A percentile compares a stretch with the other conserved stretches of the same genome.
Conservation (phyloP, 2,888 invertebrate species). For the Diplazon laetatorius region DNA sequence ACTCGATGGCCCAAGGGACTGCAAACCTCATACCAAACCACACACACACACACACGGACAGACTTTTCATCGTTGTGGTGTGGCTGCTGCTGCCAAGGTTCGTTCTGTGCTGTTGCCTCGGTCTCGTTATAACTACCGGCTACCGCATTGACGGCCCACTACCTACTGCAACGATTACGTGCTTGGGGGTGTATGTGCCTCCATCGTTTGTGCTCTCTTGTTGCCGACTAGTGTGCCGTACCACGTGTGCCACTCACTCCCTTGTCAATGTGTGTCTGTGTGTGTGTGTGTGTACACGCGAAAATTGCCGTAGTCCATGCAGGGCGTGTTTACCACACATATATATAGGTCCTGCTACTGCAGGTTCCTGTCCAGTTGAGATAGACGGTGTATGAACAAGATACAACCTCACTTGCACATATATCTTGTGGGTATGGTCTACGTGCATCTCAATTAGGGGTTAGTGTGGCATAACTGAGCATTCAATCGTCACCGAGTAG, state of each 20-base stretch:
- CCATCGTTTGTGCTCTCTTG: conserved; percentile 27
- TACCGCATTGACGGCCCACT: conserved; percentile 58
- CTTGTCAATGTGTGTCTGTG: not conserved
- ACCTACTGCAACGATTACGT: conserved; percentile 61
- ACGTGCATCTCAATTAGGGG: not conserved
- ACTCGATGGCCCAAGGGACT: conserved; percentile 67
- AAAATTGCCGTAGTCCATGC: conserved; percentile 43
- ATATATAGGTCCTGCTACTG: conserved; percentile 10
- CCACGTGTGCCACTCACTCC: not conserved
- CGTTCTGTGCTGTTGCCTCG: conserved; percentile 31
- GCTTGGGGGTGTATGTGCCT: conserved; percentile 43
- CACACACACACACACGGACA: conserved; percentile 44
- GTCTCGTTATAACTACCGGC: conserved; percentile 59
- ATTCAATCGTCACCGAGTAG: not conserved
- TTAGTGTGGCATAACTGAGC: not conserved
- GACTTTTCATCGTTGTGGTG: conserved; percentile 60
- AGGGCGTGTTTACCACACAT: too few relatives aligned
- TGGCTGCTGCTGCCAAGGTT: conserved; percentile 26
- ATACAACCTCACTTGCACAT: conserved; percentile 17
- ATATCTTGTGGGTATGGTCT: conserved; percentile 5
- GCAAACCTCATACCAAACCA: conserved; percentile 32
- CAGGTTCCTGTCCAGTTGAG: conserved; percentile 19
- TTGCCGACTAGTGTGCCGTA: conserved; percentile 22
- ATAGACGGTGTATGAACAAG: conserved; percentile 2
- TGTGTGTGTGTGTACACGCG: conserved; percentile 16